These are phyloP conservation scores for Pavo muticus DNA, from an alignment of 2,113 vertebrate species.

Conservation along the genomic window DNA sequence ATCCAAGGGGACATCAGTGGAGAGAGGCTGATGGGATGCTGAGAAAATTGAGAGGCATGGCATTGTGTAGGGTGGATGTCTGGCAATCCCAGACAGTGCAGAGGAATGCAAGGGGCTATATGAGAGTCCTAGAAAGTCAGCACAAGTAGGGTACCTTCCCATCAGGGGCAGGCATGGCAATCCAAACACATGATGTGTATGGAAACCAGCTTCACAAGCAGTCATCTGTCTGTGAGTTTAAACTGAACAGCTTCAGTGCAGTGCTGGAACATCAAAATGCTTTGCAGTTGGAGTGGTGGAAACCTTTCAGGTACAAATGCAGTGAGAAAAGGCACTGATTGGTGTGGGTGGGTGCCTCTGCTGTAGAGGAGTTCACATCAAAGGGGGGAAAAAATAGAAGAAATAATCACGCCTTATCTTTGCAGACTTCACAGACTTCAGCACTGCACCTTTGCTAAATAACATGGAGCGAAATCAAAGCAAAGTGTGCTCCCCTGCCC, in stretches of 20 bases:
- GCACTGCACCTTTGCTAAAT: neutral
- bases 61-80: neutral
- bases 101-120: neutral
- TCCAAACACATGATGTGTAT: neutral
- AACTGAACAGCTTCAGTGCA: neutral
- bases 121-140: neutral
- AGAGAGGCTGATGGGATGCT: neutral
- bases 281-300: neutral
- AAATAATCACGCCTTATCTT: neutral
- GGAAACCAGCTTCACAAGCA: neutral
- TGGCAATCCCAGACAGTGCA: neutral
- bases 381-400: neutral
- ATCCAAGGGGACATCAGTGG: neutral
- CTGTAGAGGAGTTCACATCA: neutral
- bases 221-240: neutral
- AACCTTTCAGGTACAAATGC: neutral
- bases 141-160: neutral
- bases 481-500: neutral
- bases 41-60: neutral
- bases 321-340: neutral
- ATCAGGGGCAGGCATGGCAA: neutral
- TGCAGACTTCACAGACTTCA: neutral
- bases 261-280: neutral
- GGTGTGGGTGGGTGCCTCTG: neutral
- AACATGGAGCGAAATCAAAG: neutral